These are phyloP conservation scores for Phyllotreta cruciferae DNA, from an alignment of 2,888 invertebrate genomes.

Conservation along the genomic window DNA sequence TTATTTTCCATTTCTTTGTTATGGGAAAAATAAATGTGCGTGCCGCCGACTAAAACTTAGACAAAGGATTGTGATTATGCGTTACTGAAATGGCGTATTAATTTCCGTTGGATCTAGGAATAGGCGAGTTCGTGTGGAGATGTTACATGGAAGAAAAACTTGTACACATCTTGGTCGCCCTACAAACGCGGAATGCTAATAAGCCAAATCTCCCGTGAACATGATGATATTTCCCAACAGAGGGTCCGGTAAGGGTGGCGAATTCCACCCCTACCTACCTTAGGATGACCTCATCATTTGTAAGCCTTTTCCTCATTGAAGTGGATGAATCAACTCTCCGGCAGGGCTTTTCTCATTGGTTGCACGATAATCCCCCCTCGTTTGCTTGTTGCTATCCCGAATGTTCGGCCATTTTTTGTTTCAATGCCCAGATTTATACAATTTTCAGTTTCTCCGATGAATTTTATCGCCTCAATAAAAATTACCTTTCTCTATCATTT, in stretches of 20 bases:
- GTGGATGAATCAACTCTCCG: constrained; percentile 55
- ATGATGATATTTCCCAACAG: constrained; percentile 24
- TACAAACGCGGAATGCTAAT: constrained; percentile 21
- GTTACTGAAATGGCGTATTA: too few relatives aligned
- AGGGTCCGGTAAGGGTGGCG: constrained; percentile 28
- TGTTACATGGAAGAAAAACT: background rate
- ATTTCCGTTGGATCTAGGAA: too few relatives aligned
- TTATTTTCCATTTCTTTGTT: constrained; percentile 21
- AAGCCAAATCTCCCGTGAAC: constrained; percentile 20
- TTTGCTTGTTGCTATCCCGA: constrained; percentile 45
- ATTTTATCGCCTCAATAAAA: background rate
- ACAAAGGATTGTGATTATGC: too few relatives aligned
- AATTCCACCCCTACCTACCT: constrained; percentile 44
- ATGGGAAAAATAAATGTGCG: too few relatives aligned
- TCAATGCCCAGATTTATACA: constrained; percentile 9
- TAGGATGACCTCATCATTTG: constrained; percentile 56
- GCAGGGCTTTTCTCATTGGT: constrained; percentile 51
- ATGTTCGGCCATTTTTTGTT: constrained; percentile 48
- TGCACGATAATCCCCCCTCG: constrained; percentile 43
- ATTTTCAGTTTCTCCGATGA: too few relatives aligned
- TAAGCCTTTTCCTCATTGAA: constrained; percentile 56
- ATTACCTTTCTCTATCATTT: constrained; percentile 1
- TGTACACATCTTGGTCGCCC: constrained; percentile 12
- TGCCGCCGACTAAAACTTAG: too few relatives aligned
- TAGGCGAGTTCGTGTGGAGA: too few relatives aligned